Evolutionary conservation across 2,797 vertebrate genomes (phyloP), one percentile per base, ranked within the genome.

Genomic region (Platalea minor): DNA sequence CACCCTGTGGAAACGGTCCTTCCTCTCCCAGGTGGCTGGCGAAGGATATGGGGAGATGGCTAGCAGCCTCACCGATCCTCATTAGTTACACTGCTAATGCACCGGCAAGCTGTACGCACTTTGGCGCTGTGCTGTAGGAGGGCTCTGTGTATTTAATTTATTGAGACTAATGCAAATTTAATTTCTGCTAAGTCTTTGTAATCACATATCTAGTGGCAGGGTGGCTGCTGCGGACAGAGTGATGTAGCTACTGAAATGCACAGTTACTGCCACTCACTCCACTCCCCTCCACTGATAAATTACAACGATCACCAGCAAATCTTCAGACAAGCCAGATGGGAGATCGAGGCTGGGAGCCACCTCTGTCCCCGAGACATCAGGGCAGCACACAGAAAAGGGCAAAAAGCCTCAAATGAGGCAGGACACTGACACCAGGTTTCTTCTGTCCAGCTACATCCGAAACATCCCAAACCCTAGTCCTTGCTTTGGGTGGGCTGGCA

Each of bases 1-100:
- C 97, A 97, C 91, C 97, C 91, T 73, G 96, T 95, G 97, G 97
- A 93, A 84, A 77, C 1, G 0, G 12, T 50, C 68, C 45, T 37
- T 53, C 61, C 63, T 73, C 57, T 77, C 54, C 26, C 39, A 18
- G 29, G 39, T 4, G 0, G 29, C 48, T n/a, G 19, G 13, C 11
- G 33, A 59, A 65, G 51, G 48, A 80, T 2, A 3, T 2, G 0
- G 14, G 20, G n/a, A 91, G 12, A 45, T 11, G 31, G 56, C 73
- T 60, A 0, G 0, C 56, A 68, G 43, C 53, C 33, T 59, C 73
- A 12, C 11, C 0, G 3, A 20, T 1, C 45, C 56, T 70, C 59
- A 39, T 60, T 3, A 56, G 46, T 33, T 33, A 21, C 26, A 4
- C 11, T 43, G 45, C 26, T 61, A 86, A 39, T 17, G 61, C 24